Evolutionary conservation across 2,113 vertebrate species (phyloP), one percentile per base, ranked within the genome.

Genomic region (Elaphurus davidianus): DNA sequence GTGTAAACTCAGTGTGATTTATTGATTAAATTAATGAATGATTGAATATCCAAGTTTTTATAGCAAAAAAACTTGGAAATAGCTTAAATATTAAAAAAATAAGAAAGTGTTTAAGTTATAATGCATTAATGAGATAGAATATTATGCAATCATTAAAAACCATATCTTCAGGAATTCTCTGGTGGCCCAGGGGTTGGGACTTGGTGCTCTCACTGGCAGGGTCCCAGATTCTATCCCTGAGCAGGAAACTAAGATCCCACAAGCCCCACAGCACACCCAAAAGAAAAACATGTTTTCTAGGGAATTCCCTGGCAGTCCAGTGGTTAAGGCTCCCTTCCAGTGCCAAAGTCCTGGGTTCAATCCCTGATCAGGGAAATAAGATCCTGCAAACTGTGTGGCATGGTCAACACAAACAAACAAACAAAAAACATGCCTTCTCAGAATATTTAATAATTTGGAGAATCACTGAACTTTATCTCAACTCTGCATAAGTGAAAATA

Each of bases 401-500:
- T 19, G 17, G 16, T 10, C 76, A 33, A 81, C 47, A 47, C 12
- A 64, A 71, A 15, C 16, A 15, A 60, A 2, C 14, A 62, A 13
- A 33, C 27, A 36, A 43, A 43, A 15, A 14, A 7, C 7, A 36
- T 28, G 45, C 79, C 21, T 89, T 84, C 25, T 36, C 84, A 87
- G 55, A 59, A 79, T 52, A 74, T 36, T 83, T 84, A 84, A 59
- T 16, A 12, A 89, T 88, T 43, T 79, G 4, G 47, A 55, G 30
- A 85, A 85, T 94, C 47, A 76, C 1, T 93, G 47, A 91, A 28
- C n/a, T n/a, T 52, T 36, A 55, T 57, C 54, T 96, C 47, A 90
- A 15, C 30, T 86, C 62, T 86, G 21, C 21, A 87, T 76, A 96
- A n/a, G 13, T 90, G 33, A 93, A 94, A 96, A 97, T 90, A 93